Percentiles rank a stretch among this genome's conserved stretches.
These are phyloP conservation scores for Drosophila mayri DNA, from an alignment of 1,140 invertebrate species.

Conservation along the genomic window DNA sequence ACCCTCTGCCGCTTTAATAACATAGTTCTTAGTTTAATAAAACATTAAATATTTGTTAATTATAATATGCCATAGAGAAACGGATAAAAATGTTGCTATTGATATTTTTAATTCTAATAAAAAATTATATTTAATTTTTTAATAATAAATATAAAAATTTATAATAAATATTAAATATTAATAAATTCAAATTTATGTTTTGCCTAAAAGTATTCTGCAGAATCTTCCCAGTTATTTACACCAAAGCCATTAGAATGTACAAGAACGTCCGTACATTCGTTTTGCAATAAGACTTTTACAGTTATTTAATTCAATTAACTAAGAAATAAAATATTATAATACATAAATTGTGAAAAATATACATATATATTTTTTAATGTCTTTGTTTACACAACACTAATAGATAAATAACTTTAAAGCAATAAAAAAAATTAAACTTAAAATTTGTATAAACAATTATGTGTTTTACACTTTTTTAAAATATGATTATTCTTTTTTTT, in stretches of 20 bases:
- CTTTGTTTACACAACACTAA: too few relatives aligned
- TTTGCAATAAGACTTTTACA: too few relatives aligned
- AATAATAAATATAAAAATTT: neutral
- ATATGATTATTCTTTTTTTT: neutral
- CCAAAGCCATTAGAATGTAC: too few relatives aligned
- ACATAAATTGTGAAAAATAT: too few relatives aligned
- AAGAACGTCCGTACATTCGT: too few relatives aligned
- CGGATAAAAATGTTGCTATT: neutral
- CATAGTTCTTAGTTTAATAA: neutral
- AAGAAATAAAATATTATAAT: too few relatives aligned
- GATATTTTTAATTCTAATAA: too few relatives aligned
- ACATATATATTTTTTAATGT: too few relatives aligned
- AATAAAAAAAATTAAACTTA: too few relatives aligned
- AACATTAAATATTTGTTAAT: neutral
- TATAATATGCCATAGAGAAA: neutral
- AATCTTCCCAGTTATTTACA: neutral
- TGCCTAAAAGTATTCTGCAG: neutral
- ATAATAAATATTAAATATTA: neutral
- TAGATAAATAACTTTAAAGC: neutral
- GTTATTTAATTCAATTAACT: too few relatives aligned
- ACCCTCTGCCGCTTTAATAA: neutral
- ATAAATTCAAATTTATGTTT: too few relatives aligned
- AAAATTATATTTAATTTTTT: neutral
- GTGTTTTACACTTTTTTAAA: neutral
- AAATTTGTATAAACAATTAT: too few relatives aligned